A percentile compares a stretch with the other conserved stretches of the same genome.
These are phyloP conservation scores for Cremastinae sp. DNA, from an alignment of 2,888 invertebrate species.

Conservation along the genomic window DNA sequence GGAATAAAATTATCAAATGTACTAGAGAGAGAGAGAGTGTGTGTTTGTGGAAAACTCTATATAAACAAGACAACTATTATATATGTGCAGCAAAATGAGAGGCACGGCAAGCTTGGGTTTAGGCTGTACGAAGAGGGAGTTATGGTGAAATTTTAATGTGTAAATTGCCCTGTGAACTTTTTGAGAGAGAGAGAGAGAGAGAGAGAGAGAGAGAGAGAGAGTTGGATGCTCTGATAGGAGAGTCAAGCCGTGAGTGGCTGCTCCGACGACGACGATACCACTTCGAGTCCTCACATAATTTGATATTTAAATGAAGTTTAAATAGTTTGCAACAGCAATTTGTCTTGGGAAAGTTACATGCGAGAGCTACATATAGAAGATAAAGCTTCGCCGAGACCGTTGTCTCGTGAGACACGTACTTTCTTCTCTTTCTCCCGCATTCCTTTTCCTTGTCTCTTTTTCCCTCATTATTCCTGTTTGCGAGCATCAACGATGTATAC, in stretches of 20 bases:
- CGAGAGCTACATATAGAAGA: conserved; percentile 48
- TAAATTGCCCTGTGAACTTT: conserved; percentile 13
- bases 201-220: conserved; percentile 10
- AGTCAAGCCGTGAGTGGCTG: conserved; percentile 52
- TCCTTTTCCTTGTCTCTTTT: conserved; percentile 4
- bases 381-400: conserved; percentile 55
- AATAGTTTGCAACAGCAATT: conserved; percentile 77
- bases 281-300: conserved; percentile 69
- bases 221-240: conserved; percentile 54
- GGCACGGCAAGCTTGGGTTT: too few species aligned
- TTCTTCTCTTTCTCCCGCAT: conserved; percentile 25
- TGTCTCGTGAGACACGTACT: conserved; percentile 58
- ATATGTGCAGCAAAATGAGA: too few species aligned
- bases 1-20: too few species aligned
- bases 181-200: conserved; percentile 2
- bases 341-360: conserved; percentile 72
- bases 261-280: conserved; percentile 61
- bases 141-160: too few species aligned
- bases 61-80: too few species aligned
- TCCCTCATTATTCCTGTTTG: conserved; percentile 20
- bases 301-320: conserved; percentile 77
- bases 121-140: too few species aligned
- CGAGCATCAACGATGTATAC: conserved; percentile 33
- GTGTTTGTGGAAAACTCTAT: too few species aligned
- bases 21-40: too few species aligned